Base-by-base conservation (phyloP, 2,113 vertebrate genomes). In the Circaetus cinerascens region DNA sequence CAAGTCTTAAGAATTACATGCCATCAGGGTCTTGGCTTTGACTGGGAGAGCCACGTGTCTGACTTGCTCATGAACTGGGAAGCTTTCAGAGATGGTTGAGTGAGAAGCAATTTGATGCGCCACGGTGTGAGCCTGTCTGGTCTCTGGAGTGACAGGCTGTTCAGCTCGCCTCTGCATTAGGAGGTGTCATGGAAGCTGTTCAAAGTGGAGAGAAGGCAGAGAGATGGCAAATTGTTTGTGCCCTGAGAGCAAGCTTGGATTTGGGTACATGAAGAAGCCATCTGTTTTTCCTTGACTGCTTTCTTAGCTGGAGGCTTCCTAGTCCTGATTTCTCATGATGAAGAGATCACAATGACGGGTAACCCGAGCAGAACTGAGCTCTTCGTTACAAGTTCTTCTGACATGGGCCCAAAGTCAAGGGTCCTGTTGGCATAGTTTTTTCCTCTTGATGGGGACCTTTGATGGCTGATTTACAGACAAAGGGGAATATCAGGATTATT, bases 281-380 rank as follows among this genome's bases (percentile, higher is more conserved):
- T 96, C 71, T 93, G 81, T 74, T 93, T 93, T 84, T 73, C 84
- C 80, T 77, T 86, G 84, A 50, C 56, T 78, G 85, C 73, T 75
- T 85, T 81, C 68, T 72, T 93, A 26, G 66, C 92, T 92, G 85
- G 57, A 95, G 81, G 90, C 77, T 90, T 81, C 29, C 55, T 74
- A 38, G 66, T 21, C 73, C 77, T 85, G 13, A 73, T 90, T 95
- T 85, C 77, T 87, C 9, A 4, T 5, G 56, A 92, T 64, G 63
- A 93, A 60, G 72, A 93, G 50, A 93, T 93, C 68, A 50, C 50
- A 50, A 68, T 93, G 95, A 84, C 7, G 0, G 48, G n/a, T 76
- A 94, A 84, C 55, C 25, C 0, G 0, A 95, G 85, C 46, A 73
- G 85, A 84, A 72, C 82, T 40, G 74, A 87, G 59, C 57, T 46